phyloP scores from a whole-genome alignment of 2,113 vertebrate species.

The Halichoerus grypus region DNA sequence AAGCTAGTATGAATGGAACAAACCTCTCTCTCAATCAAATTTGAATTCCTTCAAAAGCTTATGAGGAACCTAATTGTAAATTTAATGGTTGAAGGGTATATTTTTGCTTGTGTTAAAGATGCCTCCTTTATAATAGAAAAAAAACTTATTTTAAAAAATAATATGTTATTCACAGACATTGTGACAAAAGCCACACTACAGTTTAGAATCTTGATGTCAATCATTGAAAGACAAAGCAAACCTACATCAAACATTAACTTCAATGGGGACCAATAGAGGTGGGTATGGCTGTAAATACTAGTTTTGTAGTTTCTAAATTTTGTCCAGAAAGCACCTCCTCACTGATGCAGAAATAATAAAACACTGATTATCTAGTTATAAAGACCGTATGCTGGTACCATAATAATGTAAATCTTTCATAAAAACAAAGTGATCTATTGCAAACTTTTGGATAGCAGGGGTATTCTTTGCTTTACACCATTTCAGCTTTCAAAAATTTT shows the following conservation, averaged over 20 bases:
- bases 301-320: background rate
- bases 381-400: background rate
- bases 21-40: background rate
- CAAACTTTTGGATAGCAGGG: background rate
- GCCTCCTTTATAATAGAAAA: background rate
- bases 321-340: background rate
- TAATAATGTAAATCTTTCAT: background rate
- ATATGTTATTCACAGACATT: background rate
- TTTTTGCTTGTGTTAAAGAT: conserved; percentile 2
- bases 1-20: background rate
- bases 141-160: background rate
- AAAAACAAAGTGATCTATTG: background rate
- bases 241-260: background rate
- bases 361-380: background rate
- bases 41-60: background rate
- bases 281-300: background rate
- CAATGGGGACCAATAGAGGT: background rate
- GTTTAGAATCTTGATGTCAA: background rate
- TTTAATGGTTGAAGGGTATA: background rate
- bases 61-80: background rate
- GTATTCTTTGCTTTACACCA: background rate
- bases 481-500: background rate
- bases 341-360: conserved; percentile 34
- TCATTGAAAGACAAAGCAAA: conserved; percentile 33
- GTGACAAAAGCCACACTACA: background rate